These are phyloP conservation scores for Cephalopterus ornatus DNA, from an alignment of 2,113 vertebrate species.

Conservation along the genomic window DNA sequence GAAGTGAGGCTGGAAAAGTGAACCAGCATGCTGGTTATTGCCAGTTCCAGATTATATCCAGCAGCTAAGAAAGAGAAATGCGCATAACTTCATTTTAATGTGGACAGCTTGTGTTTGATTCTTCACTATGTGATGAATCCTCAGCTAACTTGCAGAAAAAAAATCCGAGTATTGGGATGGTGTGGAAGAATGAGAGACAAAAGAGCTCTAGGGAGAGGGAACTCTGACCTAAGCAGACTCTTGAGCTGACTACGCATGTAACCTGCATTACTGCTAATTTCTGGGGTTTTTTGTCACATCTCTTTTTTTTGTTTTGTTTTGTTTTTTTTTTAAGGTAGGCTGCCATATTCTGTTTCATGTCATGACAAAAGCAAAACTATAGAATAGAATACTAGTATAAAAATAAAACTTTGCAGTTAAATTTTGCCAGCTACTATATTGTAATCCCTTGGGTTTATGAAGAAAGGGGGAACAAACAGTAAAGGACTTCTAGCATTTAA, in stretches of 20 bases:
- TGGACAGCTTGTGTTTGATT: not conserved
- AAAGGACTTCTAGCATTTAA: not conserved
- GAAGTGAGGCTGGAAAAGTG: not conserved
- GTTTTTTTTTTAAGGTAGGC: not conserved
- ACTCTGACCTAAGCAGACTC: not conserved
- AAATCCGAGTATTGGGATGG: not conserved
- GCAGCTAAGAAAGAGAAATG: not conserved
- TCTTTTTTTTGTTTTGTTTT: too few species aligned
- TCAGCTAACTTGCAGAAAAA: not conserved
- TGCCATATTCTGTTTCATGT: not conserved
- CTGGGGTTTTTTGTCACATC: not conserved
- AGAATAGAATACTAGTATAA: not conserved
- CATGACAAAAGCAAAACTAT: not conserved
- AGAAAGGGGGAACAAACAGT: not conserved
- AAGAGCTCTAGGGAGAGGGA: not conserved
- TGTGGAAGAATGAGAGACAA: not conserved
- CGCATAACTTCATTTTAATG: not conserved
- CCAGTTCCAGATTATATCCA: not conserved
- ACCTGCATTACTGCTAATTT: not conserved
- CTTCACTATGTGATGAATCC: not conserved
- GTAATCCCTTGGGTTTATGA: not conserved
- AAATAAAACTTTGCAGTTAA: not conserved
- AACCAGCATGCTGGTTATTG: not conserved
- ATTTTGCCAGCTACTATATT: not conserved
- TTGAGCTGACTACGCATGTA: not conserved